Base-by-base conservation (phyloP, 2,888 invertebrate genomes). In the Cetonia aurata region DNA sequence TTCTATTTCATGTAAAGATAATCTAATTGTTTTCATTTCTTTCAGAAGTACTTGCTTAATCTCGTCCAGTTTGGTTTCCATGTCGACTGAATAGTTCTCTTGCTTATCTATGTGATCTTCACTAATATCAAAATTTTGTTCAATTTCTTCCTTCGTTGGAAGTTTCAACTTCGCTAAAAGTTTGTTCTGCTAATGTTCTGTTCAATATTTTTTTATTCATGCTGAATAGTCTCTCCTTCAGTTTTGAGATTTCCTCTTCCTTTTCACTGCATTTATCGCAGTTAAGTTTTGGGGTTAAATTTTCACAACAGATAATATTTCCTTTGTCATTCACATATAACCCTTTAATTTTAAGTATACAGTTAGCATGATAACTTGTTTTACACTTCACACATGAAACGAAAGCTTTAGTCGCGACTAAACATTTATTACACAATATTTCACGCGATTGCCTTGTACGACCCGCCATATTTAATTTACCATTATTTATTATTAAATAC, bases 291-390 rank as follows among this genome's bases (percentile, higher is more conserved):
- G 48, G 6, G 48, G 48, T 48, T 48, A 48, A 3, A 12, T 48
- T 48, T n/a, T 48, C 17, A 48, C 48, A 48, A 48, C 48, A 48
- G 13, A n/a, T 48, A n/a, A 48, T 48, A 15, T 17, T 48, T 48
- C 48, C 48, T n/a, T 44, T 44, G 13, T n/a, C 13, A 44, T 44
- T 13, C 12, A 44, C 44, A 44, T n/a, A 44, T 13, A n/a, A n/a
- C 13, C 44, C 44, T 10, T 48, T 15, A 17, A 48, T 17, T 48
- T 48, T 48, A 6, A 37, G 8, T 37, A 37, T 37, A 37, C 37
- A 37, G 37, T 37, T 48, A 10, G 17, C 48, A 6, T 48, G 13
- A 13, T 48, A 48, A 8, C 12, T 48, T 17, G 6, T 48, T 12
- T 48, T 48, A 48, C 48, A 48, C 48, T 48, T 17, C 48, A 13